phyloP scores from a whole-genome alignment of 2,888 invertebrate genomes.

The Hydroisotoma schaefferi region DNA sequence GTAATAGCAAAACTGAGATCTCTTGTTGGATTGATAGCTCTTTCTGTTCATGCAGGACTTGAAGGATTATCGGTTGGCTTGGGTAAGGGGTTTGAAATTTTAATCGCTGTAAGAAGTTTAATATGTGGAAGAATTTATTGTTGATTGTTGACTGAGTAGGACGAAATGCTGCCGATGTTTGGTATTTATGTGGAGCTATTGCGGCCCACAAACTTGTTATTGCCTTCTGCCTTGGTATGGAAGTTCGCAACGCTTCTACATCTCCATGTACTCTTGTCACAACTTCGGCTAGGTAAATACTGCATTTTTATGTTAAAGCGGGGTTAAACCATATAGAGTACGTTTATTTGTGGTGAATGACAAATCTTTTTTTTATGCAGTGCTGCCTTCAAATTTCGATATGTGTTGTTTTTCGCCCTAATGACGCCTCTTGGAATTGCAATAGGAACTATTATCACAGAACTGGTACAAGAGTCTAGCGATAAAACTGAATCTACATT shows the following conservation, averaged over 20 bases:
- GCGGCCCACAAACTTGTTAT: conserved; percentile 81
- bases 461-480: conserved; percentile 34
- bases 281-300: conserved; percentile 44
- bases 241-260: conserved; percentile 55
- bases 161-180: conserved; percentile 60
- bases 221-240: conserved; percentile 82
- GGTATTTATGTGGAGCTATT: conserved; percentile 80
- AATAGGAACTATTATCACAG: conserved; percentile 47
- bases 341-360: neutral
- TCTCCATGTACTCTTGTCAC: conserved; percentile 46
- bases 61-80: conserved; percentile 80
- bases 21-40: conserved; percentile 73
- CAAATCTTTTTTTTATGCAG: conserved; percentile 16
- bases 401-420: conserved; percentile 47
- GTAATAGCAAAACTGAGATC: conserved; percentile 60
- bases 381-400: conserved; percentile 47
- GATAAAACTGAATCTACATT: conserved; percentile 38
- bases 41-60: conserved; percentile 81
- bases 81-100: conserved; percentile 53
- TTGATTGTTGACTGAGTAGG: no score
- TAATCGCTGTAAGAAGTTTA: no score
- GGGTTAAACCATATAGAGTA: no score
- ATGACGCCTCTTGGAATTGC: conserved; percentile 48
- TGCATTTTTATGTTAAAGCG: no score
- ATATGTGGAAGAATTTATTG: no score